Evolutionary conservation across 2,888 invertebrate species (phyloP).

Genomic region (Metacarcinus magister): DNA sequence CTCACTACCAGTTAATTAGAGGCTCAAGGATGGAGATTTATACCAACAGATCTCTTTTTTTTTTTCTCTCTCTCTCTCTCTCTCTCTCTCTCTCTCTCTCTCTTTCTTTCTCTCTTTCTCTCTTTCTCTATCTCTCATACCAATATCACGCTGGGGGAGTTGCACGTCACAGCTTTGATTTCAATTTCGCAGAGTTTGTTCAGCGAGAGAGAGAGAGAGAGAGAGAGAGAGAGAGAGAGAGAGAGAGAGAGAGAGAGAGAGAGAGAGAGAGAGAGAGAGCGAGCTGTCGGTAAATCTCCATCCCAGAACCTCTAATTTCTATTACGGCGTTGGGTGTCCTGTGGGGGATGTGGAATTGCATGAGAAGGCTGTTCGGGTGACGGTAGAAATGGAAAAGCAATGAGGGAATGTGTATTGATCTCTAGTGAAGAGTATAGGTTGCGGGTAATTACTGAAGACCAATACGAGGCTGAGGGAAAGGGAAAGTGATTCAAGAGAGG

Average conservation of each 20-base stretch:
- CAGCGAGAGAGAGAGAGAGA: background rate
- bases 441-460: background rate
- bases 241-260: background rate
- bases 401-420: constrained; percentile 6
- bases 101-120: constrained; percentile 59
- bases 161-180: constrained; percentile 17
- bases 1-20: constrained; percentile 12
- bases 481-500: no score
- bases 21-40: background rate
- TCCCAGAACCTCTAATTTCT: background rate
- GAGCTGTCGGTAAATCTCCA: background rate
- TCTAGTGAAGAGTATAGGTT: background rate
- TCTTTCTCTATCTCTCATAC: constrained; percentile 38
- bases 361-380: background rate
- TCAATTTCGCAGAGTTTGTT: constrained; percentile 35
- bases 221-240: background rate
- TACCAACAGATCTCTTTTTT: no score
- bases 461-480: background rate
- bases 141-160: constrained; percentile 9
- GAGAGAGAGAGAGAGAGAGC: background rate
- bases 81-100: constrained; percentile 62
- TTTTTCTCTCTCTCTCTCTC: constrained; percentile 57
- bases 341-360: background rate
- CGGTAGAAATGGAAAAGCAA: background rate
- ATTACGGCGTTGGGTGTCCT: background rate